Evolutionary conservation across 2,113 vertebrate genomes (phyloP).

Genomic region (Sphyrna mokarran): DNA sequence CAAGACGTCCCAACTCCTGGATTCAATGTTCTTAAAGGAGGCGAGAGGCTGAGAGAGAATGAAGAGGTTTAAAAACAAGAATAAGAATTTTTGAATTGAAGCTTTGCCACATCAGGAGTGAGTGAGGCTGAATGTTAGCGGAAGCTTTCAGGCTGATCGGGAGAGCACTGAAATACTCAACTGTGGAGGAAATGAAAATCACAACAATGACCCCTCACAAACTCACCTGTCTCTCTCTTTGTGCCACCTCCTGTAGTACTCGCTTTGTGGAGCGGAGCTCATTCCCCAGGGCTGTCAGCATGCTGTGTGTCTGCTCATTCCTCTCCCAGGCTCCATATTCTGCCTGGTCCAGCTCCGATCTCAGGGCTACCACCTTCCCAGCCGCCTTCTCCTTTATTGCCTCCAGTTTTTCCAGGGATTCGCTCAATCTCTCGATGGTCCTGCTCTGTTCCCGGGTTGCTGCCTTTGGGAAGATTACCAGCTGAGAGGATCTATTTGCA

Average conservation of each 20-base stretch:
- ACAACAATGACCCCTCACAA: neutral
- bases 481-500: neutral
- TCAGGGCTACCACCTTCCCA: conserved; percentile 48
- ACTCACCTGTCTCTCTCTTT: conserved; percentile 45
- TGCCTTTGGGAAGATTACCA: conserved; percentile 5
- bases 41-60: neutral
- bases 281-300: conserved; percentile 41
- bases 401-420: conserved; percentile 46
- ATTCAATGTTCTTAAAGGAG: neutral
- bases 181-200: neutral
- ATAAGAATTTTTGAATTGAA: neutral
- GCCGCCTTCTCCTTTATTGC: conserved; percentile 45
- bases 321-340: conserved; percentile 43
- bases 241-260: conserved; percentile 45
- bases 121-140: neutral
- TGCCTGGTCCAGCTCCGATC: conserved; percentile 43
- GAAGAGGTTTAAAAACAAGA: neutral
- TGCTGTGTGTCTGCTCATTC: conserved; percentile 28
- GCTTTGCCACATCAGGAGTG: neutral
- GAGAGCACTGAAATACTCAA: neutral
- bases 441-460: conserved; percentile 42
- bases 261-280: conserved; percentile 44
- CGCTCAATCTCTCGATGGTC: conserved; percentile 42
- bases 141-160: neutral
- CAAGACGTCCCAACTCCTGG: too few relatives aligned